Conservation (phyloP, 2,888 invertebrate species). For the Nycteola revayana region DNA sequence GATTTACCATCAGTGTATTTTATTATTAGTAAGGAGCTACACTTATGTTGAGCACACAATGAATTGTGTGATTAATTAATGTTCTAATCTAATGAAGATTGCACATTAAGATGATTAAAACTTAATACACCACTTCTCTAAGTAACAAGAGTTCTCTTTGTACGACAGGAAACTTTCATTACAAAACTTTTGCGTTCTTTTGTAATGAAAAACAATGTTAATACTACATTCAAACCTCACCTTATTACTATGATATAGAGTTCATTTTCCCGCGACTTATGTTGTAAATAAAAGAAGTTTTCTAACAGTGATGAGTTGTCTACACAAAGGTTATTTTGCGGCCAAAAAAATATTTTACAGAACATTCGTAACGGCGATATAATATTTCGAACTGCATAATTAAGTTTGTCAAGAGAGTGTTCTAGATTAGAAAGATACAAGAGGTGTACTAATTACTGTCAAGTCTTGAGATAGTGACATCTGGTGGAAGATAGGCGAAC, state of each 20-base stretch:
- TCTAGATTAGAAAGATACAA: conserved; percentile 5
- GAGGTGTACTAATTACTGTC: conserved; percentile 21
- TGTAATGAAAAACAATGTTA: conserved; percentile 8
- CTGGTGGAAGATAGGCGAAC: conserved; percentile 5
- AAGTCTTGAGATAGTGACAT: conserved; percentile 5
- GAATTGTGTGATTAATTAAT: too few species aligned
- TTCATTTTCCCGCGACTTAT: conserved; percentile 1
- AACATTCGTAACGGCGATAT: not conserved
- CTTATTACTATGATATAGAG: not conserved
- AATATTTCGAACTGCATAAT: conserved; percentile 1
- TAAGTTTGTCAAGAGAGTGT: conserved; percentile 11
- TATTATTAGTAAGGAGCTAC: too few species aligned
- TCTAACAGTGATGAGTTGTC: conserved; percentile 12
- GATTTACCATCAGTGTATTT: too few species aligned
- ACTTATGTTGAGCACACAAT: too few species aligned
- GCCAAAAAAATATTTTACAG: not conserved
- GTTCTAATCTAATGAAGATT: too few species aligned
- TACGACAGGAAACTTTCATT: conserved; percentile 18
- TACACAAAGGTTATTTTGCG: conserved; percentile 18
- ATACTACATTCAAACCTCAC: conserved; percentile 1
- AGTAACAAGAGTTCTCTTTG: conserved; percentile 18
- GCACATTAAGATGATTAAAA: conserved; percentile 4
- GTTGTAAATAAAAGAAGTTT: conserved; percentile 6
- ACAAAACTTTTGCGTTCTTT: conserved; percentile 18
- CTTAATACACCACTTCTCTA: conserved; percentile 12